Evolutionary conservation across 2,797 vertebrate species (phyloP).

Genomic region (Apogon hyalosoma): DNA sequence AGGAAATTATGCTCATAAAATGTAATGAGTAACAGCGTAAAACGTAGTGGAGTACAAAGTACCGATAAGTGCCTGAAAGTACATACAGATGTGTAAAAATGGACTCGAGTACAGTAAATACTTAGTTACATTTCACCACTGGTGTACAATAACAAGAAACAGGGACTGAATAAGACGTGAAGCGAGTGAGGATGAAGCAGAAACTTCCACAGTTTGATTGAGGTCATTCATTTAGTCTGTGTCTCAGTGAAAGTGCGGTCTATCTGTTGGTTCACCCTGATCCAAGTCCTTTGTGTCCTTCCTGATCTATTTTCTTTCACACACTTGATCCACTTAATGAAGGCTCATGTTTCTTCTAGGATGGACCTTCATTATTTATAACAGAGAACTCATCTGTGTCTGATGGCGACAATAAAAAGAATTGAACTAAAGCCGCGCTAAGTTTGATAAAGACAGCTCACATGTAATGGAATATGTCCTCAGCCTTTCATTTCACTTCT

Average conservation of each 20-base stretch:
- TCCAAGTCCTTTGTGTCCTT: not conserved
- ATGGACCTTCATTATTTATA: not conserved
- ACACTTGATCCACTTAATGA: constrained; percentile 11
- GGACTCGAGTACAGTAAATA: no score
- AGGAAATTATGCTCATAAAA: no score
- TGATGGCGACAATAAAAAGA: not conserved
- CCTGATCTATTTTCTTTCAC: constrained; percentile 1
- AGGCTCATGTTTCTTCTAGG: constrained; percentile 9
- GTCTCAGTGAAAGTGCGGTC: not conserved
- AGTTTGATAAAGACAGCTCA: not conserved
- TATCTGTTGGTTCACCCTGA: not conserved
- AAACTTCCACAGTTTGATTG: not conserved
- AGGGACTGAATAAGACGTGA: no score
- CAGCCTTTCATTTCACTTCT: not conserved
- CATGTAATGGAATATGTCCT: not conserved
- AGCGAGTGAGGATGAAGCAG: no score
- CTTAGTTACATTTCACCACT: no score
- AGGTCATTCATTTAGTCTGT: not conserved
- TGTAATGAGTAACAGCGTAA: no score
- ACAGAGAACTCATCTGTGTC: not conserved
- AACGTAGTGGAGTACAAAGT: no score
- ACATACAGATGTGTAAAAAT: no score
- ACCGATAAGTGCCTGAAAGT: no score
- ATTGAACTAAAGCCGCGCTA: not conserved
- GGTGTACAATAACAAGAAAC: no score